Evolutionary conservation across 2,797 vertebrate genomes (phyloP), one percentile per base, ranked within the genome.

Genomic region (Chaunax sp.): DNA sequence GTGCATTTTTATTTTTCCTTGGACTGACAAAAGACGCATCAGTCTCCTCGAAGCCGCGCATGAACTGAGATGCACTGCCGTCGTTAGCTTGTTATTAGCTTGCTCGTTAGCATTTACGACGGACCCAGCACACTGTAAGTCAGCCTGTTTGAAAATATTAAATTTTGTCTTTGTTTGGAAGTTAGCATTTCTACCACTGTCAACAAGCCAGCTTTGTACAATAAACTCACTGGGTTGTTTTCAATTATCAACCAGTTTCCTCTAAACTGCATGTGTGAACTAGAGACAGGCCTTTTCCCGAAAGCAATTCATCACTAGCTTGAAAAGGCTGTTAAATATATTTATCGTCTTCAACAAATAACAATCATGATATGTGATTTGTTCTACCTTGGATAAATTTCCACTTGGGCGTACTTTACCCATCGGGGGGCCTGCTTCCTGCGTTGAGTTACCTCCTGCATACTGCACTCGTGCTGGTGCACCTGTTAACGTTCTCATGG

Each of bases 51-150:
- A 8, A 72, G 45, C 60, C 56, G 82, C 72, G 81, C 78, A 49
- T 53, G 65, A 65, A 73, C 77, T 56, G 91, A 72, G 87, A 90
- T 90, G 87, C 69, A 37, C 79, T 19, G 77, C 63, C n/a, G 28
- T 9, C n/a, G 80, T 37, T 90, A 91, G 90, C 87, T 46, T 56
- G 79, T 33, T 64, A 64, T 85, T 90, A 90, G 88, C 90, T 75
- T 49, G 23, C 64, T 46, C 64, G 81, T 80, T 89, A 91, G 86
- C 86, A 69, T 74, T 47, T 52, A 76, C 84, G 50, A 80, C 81
- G 50, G 90, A 89, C 79, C 76, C 38, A 80, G 63, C 69, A 53
- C 75, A 83, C 87, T 80, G 93, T 94, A 89, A 92, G 90, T 86
- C 58, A 43, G n/a, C 16, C 37, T 13, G 12, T 33, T 19, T 68